These are phyloP conservation scores for Macroramphosus scolopax DNA, from an alignment of 2,797 vertebrate species.

Conservation along the genomic window DNA sequence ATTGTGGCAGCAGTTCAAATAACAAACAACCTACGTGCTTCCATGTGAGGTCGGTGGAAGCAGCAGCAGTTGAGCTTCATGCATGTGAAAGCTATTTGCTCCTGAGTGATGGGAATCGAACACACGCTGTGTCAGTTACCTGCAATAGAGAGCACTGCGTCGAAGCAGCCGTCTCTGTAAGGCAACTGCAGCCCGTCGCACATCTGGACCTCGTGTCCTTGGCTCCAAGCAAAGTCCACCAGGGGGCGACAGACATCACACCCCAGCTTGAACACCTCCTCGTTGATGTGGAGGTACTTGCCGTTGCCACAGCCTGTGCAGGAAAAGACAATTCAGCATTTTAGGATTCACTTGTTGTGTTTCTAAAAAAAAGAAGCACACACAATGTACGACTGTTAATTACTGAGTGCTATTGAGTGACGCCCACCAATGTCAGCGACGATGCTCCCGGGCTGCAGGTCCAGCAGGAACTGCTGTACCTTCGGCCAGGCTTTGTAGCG, in stretches of 20 bases:
- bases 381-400: neutral
- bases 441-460: slow-evolving; percentile 79
- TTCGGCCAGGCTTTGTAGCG: slow-evolving; percentile 83
- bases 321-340: neutral
- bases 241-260: slow-evolving; percentile 77
- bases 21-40: too few species aligned
- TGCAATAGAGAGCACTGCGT: slow-evolving; percentile 75
- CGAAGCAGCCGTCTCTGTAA: slow-evolving; percentile 73
- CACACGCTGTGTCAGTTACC: slow-evolving; percentile 36
- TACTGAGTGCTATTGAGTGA: neutral
- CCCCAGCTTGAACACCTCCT: slow-evolving; percentile 77
- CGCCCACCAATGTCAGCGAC: slow-evolving; percentile 76
- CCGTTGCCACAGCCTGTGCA: slow-evolving; percentile 81
- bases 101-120: neutral
- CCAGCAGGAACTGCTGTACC: slow-evolving; percentile 81
- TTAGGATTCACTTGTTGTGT: too few species aligned
- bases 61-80: slow-evolving; percentile 9
- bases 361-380: neutral
- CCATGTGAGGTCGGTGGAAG: too few species aligned
- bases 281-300: slow-evolving; percentile 83
- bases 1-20: too few species aligned
- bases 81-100: too few species aligned
- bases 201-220: slow-evolving; percentile 75
- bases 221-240: slow-evolving; percentile 77
- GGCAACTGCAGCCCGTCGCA: slow-evolving; percentile 75